phyloP scores from a whole-genome alignment of 2,797 vertebrate species.

The Ctenosaura bakeri region DNA sequence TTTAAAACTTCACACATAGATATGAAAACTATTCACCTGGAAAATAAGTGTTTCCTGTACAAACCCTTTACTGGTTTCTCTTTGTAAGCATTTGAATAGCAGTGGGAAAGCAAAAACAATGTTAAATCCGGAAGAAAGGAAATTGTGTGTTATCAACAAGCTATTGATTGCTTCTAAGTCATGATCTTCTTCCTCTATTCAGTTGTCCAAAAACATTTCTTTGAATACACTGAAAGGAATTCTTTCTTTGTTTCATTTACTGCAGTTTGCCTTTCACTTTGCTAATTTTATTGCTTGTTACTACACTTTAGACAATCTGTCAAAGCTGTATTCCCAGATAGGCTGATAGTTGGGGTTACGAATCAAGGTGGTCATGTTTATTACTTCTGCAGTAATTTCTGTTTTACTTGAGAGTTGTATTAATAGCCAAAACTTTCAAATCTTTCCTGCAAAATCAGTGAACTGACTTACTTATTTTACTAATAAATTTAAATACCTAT shows the following conservation, averaged over 20 bases:
- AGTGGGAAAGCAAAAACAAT: constrained; percentile 67
- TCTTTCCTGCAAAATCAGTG: not conserved
- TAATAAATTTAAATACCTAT: no score
- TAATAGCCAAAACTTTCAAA: not conserved
- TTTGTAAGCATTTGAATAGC: constrained; percentile 61
- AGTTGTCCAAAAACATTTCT: constrained; percentile 69
- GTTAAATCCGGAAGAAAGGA: constrained; percentile 73
- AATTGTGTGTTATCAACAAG: constrained; percentile 75
- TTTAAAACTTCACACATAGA: constrained; percentile 18
- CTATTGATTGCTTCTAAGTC: constrained; percentile 77
- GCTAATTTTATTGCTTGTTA: constrained; percentile 64
- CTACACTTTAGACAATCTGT: constrained; percentile 53
- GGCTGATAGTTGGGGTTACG: not conserved
- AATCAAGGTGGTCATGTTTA: not conserved
- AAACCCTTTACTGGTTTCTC: constrained; percentile 31
- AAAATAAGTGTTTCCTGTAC: constrained; percentile 38
- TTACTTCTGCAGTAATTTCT: not conserved
- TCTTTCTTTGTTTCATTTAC: constrained; percentile 71
- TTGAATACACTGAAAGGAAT: constrained; percentile 63
- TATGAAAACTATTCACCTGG: constrained; percentile 51
- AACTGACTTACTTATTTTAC: not conserved
- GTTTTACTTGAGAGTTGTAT: not conserved
- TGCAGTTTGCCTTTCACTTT: constrained; percentile 66
- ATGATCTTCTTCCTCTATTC: constrained; percentile 76
- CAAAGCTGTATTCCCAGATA: constrained; percentile 36